These are phyloP conservation scores for Micronycteris hirsuta DNA, from an alignment of 2,113 vertebrate species.

Conservation along the genomic window DNA sequence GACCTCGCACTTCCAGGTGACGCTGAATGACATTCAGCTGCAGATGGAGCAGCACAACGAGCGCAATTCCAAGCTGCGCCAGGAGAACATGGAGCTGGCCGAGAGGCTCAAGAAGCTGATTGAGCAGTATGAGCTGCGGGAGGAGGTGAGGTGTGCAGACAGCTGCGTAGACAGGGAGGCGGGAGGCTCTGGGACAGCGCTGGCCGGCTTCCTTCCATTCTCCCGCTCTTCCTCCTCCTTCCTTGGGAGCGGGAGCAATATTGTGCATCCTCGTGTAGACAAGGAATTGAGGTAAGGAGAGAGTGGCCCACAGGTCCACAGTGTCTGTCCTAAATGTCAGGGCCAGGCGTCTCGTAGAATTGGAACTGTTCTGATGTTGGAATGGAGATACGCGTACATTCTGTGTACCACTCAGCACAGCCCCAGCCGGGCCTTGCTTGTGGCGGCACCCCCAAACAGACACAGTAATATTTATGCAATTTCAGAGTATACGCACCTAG, in stretches of 20 bases:
- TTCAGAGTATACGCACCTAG: not conserved
- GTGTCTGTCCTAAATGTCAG: not conserved
- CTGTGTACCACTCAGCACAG: not conserved
- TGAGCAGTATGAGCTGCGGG: slow-evolving; percentile 96
- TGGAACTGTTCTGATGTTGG: not conserved
- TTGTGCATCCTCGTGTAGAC: not conserved
- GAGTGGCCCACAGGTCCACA: not conserved
- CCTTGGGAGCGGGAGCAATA: not conserved
- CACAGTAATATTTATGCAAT: not conserved
- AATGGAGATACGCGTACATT: not conserved
- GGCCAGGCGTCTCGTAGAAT: not conserved
- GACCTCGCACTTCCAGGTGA: slow-evolving; percentile 97
- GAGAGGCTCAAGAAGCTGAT: slow-evolving; percentile 98
- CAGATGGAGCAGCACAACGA: slow-evolving; percentile 99
- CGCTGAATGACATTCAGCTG: slow-evolving; percentile 95
- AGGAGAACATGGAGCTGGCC: slow-evolving; percentile 96
- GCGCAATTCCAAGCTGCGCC: slow-evolving; percentile 92
- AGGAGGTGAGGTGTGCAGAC: slow-evolving; percentile 83
- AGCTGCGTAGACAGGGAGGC: rapidly evolving
- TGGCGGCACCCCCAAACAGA: not conserved
- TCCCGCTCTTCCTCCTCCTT: not conserved
- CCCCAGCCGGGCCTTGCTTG: not conserved
- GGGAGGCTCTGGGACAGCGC: not conserved
- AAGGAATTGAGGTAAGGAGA: not conserved
- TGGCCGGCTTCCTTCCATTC: not conserved